These are phyloP conservation scores for Pseudococcus longispinus DNA, from an alignment of 2,888 invertebrate species.

Conservation along the genomic window DNA sequence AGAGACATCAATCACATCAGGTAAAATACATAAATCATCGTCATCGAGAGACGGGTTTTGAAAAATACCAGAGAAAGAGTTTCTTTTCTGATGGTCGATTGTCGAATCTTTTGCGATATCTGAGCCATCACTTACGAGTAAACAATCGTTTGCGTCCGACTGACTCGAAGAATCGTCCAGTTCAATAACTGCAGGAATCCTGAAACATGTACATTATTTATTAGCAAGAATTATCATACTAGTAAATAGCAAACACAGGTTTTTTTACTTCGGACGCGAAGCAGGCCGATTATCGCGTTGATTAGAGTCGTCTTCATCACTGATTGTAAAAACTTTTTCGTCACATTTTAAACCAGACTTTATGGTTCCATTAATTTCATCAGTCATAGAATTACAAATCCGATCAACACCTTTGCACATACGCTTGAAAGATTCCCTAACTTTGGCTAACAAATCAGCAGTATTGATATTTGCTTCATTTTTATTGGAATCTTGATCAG, in stretches of 20 bases:
- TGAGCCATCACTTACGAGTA: not conserved
- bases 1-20: too few species aligned
- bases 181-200: not conserved
- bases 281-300: not conserved
- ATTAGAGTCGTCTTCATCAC: not conserved
- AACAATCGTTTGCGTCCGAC: not conserved
- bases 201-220: not conserved
- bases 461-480: not conserved
- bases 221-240: not conserved
- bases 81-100: too few species aligned
- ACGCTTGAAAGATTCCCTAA: too few species aligned
- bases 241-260: not conserved
- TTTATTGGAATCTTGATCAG: not conserved
- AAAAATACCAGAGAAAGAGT: too few species aligned
- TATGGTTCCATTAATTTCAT: too few species aligned
- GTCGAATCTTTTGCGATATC: not conserved
- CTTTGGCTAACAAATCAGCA: too few species aligned
- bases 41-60: too few species aligned
- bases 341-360: not conserved
- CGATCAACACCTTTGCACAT: too few species aligned
- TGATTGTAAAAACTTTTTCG: not conserved
- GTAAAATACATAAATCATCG: too few species aligned
- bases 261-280: not conserved
- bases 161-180: not conserved
- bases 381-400: too few species aligned